Evolutionary conservation across 2,888 invertebrate genomes (phyloP).

Genomic region (Branchellion lobata): DNA sequence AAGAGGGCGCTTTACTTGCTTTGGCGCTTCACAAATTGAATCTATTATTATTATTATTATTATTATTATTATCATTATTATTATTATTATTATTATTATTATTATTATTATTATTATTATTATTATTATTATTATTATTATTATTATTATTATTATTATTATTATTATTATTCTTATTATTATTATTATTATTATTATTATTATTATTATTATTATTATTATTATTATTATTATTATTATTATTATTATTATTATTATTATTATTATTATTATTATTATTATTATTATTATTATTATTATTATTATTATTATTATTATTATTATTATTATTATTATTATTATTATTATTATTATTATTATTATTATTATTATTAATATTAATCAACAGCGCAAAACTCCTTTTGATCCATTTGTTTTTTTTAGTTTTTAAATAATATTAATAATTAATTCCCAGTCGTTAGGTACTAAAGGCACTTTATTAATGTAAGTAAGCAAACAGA

Average conservation of each 20-base stretch:
- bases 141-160: conserved; percentile 40
- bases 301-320: conserved; percentile 31
- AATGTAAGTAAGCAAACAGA: too few species aligned
- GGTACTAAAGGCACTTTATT: too few species aligned
- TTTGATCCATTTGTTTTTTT: too few species aligned
- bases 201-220: conserved; percentile 33
- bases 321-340: too few species aligned
- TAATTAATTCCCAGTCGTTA: too few species aligned
- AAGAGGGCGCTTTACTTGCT: too few species aligned
- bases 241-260: conserved; percentile 44
- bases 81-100: conserved; percentile 40
- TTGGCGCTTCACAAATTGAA: too few species aligned
- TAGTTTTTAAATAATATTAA: too few species aligned
- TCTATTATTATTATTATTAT: conserved; percentile 34
- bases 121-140: conserved; percentile 38
- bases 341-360: too few species aligned
- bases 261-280: conserved; percentile 45
- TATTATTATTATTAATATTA: too few species aligned
- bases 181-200: conserved; percentile 33
- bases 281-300: conserved; percentile 42
- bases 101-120: conserved; percentile 45
- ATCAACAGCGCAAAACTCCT: too few species aligned
- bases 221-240: conserved; percentile 34
- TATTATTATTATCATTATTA: conserved; percentile 32
- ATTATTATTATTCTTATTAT: conserved; percentile 26